Percentiles rank a stretch among this genome's conserved stretches.
phyloP scores from a whole-genome alignment of 2,888 invertebrate genomes.

The Seladonia tumulorum region DNA sequence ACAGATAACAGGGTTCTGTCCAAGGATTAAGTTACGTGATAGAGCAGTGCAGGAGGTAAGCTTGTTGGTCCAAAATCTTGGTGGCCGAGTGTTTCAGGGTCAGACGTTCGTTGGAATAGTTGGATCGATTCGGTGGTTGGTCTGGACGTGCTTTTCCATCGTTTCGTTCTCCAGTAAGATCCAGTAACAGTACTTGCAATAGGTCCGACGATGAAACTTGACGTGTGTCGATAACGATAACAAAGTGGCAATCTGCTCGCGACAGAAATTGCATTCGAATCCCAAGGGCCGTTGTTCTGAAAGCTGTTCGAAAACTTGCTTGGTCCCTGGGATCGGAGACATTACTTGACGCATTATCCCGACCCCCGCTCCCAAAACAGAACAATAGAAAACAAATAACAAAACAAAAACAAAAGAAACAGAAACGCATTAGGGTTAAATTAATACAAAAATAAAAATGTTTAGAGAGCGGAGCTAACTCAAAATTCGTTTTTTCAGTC shows the following conservation, averaged over 20 bases:
- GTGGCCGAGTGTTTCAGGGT: neutral
- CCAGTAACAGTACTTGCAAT: slow-evolving; percentile 77
- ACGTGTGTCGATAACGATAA: slow-evolving; percentile 78
- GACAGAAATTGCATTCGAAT: slow-evolving; percentile 76
- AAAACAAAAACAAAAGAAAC: no score
- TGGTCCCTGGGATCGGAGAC: no score
- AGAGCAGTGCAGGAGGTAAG: neutral
- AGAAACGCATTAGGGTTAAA: neutral
- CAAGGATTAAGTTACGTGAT: neutral
- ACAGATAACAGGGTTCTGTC: neutral
- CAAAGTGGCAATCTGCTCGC: slow-evolving; percentile 75
- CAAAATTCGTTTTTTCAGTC: no score
- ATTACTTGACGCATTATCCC: neutral
- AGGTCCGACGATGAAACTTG: slow-evolving; percentile 72
- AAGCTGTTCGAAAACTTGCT: slow-evolving; percentile 48
- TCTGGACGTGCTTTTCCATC: slow-evolving; percentile 69
- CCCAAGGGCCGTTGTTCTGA: slow-evolving; percentile 61
- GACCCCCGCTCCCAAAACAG: neutral
- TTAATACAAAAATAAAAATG: neutral
- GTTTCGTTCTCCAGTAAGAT: slow-evolving; percentile 72
- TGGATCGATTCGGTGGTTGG: slow-evolving; percentile 49
- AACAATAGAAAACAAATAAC: neutral
- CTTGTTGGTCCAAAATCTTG: neutral
- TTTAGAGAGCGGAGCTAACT: neutral
- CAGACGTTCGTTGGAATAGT: neutral